Conservation (phyloP, 2,113 vertebrate genomes). For the Pelmatolapia mariae region DNA sequence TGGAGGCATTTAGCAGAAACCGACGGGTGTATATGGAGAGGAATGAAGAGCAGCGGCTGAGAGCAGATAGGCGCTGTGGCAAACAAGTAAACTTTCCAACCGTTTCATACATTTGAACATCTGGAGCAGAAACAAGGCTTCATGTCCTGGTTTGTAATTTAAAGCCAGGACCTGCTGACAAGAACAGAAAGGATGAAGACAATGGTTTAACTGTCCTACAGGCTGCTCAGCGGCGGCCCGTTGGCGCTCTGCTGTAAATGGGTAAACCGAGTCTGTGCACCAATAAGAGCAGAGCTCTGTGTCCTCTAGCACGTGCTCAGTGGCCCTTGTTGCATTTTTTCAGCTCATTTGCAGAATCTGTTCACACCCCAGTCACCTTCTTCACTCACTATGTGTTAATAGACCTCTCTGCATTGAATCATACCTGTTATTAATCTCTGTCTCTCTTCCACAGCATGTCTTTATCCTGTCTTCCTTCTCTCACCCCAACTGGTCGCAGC, state of each 20-base stretch:
- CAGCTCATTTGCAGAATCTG: background rate
- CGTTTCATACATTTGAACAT: background rate
- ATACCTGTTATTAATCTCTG: rapidly evolving
- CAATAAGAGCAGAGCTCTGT: background rate
- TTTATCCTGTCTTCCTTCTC: too few relatives aligned
- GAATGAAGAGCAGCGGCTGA: background rate
- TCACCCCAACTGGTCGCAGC: rapidly evolving
- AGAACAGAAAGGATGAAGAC: background rate
- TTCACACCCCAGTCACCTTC: background rate
- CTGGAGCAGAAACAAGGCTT: background rate
- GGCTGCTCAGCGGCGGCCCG: background rate
- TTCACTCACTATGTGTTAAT: too few relatives aligned
- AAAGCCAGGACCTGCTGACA: background rate
- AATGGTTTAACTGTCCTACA: background rate
- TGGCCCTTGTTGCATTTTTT: background rate
- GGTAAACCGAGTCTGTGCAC: background rate
- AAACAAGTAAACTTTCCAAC: background rate
- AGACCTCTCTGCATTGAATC: too few relatives aligned
- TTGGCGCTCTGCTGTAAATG: background rate
- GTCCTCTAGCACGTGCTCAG: background rate
- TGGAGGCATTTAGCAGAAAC: background rate
- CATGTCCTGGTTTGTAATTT: background rate
- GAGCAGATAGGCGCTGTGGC: background rate
- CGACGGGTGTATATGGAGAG: background rate
- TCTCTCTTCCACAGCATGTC: too few relatives aligned